These are phyloP conservation scores for Glossosoma conforme DNA, from an alignment of 1,140 invertebrate species.

Conservation along the genomic window DNA sequence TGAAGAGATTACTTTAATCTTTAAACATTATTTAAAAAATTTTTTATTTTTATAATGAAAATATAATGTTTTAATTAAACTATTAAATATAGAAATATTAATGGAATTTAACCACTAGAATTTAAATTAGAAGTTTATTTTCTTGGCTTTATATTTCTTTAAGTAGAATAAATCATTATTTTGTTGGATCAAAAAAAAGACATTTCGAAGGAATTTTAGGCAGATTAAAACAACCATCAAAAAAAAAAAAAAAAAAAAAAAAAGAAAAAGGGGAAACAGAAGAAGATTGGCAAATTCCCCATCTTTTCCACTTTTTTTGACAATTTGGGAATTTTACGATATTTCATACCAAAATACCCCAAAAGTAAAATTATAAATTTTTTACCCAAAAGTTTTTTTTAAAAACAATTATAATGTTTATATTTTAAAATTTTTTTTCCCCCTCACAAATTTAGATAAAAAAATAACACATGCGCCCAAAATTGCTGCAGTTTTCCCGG, in stretches of 20 bases:
- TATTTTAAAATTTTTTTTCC: conserved; percentile 54
- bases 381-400: conserved; percentile 58
- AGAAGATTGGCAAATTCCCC: conserved; percentile 54
- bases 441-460: conserved; percentile 63
- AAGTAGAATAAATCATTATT: conserved; percentile 44
- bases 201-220: conserved; percentile 49
- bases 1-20: conserved; percentile 32
- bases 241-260: conserved; percentile 61
- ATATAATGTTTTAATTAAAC: conserved; percentile 53
- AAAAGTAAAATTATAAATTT: conserved; percentile 43
- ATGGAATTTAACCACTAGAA: conserved; percentile 47
- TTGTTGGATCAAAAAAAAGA: conserved; percentile 54
- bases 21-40: conserved; percentile 38
- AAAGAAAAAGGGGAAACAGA: conserved; percentile 54
- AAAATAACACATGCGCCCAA: conserved; percentile 66
- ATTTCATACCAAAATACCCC: conserved; percentile 39
- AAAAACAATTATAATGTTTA: conserved; percentile 64
- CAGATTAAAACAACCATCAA: conserved; percentile 56
- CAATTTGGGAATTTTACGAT: conserved; percentile 48
- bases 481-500: conserved; percentile 71
- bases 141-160: conserved; percentile 43
- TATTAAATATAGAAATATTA: conserved; percentile 53
- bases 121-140: conserved; percentile 50
- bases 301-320: conserved; percentile 52
- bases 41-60: conserved; percentile 52